These are phyloP conservation scores for Andrena hattorfiana DNA, from an alignment of 2,888 invertebrate genomes.

Conservation along the genomic window DNA sequence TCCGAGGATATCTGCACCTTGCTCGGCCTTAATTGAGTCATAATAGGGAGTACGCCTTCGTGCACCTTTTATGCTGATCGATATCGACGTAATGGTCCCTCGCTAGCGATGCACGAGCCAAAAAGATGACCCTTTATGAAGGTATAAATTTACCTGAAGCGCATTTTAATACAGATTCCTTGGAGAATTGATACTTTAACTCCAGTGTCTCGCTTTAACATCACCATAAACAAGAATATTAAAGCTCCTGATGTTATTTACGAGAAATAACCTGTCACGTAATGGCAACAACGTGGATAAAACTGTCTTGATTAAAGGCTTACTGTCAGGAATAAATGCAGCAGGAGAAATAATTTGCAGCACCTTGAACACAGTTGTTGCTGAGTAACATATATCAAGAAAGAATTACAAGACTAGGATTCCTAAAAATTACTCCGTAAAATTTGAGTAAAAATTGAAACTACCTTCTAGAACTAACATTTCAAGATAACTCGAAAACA, in stretches of 20 bases:
- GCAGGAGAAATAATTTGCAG: constrained; percentile 32
- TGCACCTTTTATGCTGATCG: constrained; percentile 45
- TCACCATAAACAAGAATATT: constrained; percentile 24
- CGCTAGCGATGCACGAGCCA: background rate
- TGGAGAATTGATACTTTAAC: constrained; percentile 49
- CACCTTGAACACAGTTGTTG: too few relatives aligned
- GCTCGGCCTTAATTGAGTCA: constrained; percentile 52
- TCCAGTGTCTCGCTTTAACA: constrained; percentile 23
- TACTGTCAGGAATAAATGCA: constrained; percentile 6
- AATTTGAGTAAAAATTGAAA: too few relatives aligned
- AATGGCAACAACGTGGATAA: constrained; percentile 21
- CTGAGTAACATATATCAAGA: too few relatives aligned
- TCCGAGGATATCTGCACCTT: constrained; percentile 46
- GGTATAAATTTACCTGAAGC: constrained; percentile 38
- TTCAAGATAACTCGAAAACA: too few relatives aligned
- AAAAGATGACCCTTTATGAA: constrained; percentile 24
- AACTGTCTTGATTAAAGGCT: constrained; percentile 32
- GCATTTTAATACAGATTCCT: constrained; percentile 48
- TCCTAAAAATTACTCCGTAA: too few relatives aligned
- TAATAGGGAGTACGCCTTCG: constrained; percentile 26
- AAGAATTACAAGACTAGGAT: too few relatives aligned
- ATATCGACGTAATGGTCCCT: constrained; percentile 36
- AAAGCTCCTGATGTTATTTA: constrained; percentile 5
- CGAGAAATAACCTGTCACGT: constrained; percentile 15
- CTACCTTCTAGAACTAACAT: too few relatives aligned